Percentiles rank a stretch among this genome's conserved stretches.
Evolutionary conservation across 2,797 vertebrate species (phyloP).

Genomic region (Sebastes glaucus): DNA sequence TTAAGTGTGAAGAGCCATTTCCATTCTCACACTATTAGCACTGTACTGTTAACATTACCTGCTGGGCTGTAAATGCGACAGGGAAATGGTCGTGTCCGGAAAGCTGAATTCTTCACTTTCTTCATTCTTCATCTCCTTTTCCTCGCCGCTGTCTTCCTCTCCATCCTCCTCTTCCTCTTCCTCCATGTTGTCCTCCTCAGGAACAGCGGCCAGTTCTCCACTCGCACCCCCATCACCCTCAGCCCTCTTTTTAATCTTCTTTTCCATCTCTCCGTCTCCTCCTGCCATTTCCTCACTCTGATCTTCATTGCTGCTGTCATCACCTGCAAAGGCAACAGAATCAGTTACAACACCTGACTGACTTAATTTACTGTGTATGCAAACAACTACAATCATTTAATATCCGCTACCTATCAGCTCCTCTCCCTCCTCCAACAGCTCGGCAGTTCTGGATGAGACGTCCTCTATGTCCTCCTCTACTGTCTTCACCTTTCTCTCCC

Average conservation of each 20-base stretch:
- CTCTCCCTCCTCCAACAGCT: conserved; percentile 88
- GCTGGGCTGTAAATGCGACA: conserved; percentile 91
- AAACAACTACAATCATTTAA: too few species aligned
- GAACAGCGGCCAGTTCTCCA: not conserved
- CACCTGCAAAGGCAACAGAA: conserved; percentile 61
- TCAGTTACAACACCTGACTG: not conserved
- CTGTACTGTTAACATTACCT: conserved; percentile 77
- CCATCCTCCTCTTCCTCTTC: conserved; percentile 35
- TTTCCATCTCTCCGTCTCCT: conserved; percentile 54
- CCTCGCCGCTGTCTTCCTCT: conserved; percentile 48
- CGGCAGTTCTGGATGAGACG: conserved; percentile 81
- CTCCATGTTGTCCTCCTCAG: conserved; percentile 20
- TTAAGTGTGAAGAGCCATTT: not conserved
- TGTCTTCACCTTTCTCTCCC: conserved; percentile 91
- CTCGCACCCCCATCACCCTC: conserved; percentile 52
- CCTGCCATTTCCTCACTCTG: conserved; percentile 46
- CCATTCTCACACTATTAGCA: not conserved
- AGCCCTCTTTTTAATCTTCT: conserved; percentile 15
- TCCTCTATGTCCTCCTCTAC: conserved; percentile 92
- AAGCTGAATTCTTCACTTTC: conserved; percentile 81
- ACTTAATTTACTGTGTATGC: too few species aligned
- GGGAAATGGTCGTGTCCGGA: conserved; percentile 92
- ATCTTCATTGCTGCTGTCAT: conserved; percentile 80
- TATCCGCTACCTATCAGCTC: conserved; percentile 86
- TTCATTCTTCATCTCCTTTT: conserved; percentile 43